Evolutionary conservation across 2,113 vertebrate genomes (phyloP).

Genomic region (Penelope pileata): DNA sequence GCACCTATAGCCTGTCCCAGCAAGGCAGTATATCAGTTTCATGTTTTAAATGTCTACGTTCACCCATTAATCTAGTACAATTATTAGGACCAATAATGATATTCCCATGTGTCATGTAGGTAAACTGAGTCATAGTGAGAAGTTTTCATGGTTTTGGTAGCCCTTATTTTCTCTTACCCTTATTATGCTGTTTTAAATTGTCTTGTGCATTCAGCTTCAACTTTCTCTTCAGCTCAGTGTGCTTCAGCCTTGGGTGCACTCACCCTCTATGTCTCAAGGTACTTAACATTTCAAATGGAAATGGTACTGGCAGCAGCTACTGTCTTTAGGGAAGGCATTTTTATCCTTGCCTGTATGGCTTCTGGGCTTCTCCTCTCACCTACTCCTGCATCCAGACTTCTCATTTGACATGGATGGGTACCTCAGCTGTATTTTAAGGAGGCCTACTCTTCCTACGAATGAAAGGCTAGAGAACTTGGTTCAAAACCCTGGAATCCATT

Average conservation of each 20-base stretch:
- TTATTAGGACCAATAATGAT: neutral
- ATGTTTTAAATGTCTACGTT: neutral
- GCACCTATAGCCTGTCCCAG: neutral
- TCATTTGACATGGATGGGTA: neutral
- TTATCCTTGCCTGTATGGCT: neutral
- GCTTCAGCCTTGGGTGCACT: neutral
- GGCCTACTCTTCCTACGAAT: neutral
- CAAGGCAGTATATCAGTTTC: neutral
- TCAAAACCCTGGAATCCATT: neutral
- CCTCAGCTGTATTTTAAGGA: neutral
- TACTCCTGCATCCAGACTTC: neutral
- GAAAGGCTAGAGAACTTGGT: neutral
- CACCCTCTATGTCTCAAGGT: neutral
- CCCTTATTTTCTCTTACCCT: rapidly evolving
- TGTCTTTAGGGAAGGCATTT: neutral
- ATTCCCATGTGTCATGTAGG: neutral
- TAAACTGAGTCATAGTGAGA: neutral
- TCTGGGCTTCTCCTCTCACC: neutral
- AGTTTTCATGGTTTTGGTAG: neutral
- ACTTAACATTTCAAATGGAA: neutral
- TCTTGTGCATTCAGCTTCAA: neutral
- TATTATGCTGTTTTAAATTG: neutral
- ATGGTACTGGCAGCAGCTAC: neutral
- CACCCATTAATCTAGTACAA: neutral
- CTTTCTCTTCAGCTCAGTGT: neutral